Evolutionary conservation across 2,113 vertebrate species (phyloP).

Genomic region (Semicossyphus pulcher): DNA sequence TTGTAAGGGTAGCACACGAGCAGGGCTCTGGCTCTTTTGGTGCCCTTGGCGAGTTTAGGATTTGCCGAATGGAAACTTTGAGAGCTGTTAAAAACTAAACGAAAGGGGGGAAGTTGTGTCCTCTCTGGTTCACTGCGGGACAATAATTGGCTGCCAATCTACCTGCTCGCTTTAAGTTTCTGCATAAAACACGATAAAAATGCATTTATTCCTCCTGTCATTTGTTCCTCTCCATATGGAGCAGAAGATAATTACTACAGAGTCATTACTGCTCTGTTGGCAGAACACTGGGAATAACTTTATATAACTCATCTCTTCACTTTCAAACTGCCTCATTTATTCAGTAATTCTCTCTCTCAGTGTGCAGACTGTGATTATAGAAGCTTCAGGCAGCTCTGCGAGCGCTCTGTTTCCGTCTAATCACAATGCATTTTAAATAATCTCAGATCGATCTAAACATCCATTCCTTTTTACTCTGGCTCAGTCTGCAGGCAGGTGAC

Average conservation of each 20-base stretch:
- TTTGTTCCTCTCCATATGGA: constrained; percentile 45
- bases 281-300: constrained; percentile 32
- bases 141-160: constrained; percentile 43
- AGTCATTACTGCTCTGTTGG: constrained; percentile 28
- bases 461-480: neutral
- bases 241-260: constrained; percentile 43
- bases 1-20: no score
- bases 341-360: constrained; percentile 25
- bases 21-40: no score
- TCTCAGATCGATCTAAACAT: neutral
- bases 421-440: neutral
- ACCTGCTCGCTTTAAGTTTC: constrained; percentile 23
- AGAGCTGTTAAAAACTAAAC: constrained; percentile 14
- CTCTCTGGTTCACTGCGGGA: constrained; percentile 19
- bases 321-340: constrained; percentile 26
- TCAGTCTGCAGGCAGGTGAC: neutral
- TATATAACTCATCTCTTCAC: constrained; percentile 23
- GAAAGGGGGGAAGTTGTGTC: constrained; percentile 20
- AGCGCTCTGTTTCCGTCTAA: neutral
- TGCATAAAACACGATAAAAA: constrained; percentile 28
- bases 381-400: constrained; percentile 3
- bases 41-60: no score
- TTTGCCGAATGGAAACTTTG: no score
- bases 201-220: constrained; percentile 17
- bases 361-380: constrained; percentile 5